Evolutionary conservation across 2,888 invertebrate species (phyloP), one percentile per base, ranked within the genome.

Genomic region (Aplocera efformata): DNA sequence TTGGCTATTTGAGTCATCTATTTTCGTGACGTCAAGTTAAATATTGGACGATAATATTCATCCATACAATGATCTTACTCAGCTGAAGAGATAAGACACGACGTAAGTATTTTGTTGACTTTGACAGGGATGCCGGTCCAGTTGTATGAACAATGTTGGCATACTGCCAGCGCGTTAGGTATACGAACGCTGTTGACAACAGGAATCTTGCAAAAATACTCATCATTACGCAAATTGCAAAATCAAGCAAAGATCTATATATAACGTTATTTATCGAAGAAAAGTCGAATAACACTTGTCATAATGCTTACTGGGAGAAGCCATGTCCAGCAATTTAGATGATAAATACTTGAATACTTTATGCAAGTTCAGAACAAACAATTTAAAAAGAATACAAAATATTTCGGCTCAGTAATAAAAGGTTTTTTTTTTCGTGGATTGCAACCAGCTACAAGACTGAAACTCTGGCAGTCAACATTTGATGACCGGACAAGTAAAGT

Each of bases 1-100:
- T 57, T 63, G 63, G 52, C 56, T 45, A 32, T 58, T 62, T 73
- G 67, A 75, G 56, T 77, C 74, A 74, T 70, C 39, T 63, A 61
- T 60, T 51, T 50, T 40, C 57, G 60, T 66, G 61, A 67, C 61
- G 60, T 64, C 49, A 66, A 54, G 56, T 63, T 47, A 60, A 71
- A 72, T 70, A 69, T 74, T 63, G 50, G 56, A 42, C 53, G 34
- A 40, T 25, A 32, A 32, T 44, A 39, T 40, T 23, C 32, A 31
- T 29, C 31, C 23, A 22, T 41, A 42, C 30, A 31, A 44, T 48
- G 46, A 41, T 41, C 32, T 47, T 46, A 13, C 48, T 39, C 13
- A 13, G 34, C 49, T 50, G 48, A 47, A 47, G 38, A 37, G 50
- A 42, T 44, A 34, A 40, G 33, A 47, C 36, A 33, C 30, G 10